Percentiles rank a stretch among this genome's conserved stretches.
These are phyloP conservation scores for Enteromius mattozi DNA, from an alignment of 2,797 vertebrate species.

Conservation along the genomic window DNA sequence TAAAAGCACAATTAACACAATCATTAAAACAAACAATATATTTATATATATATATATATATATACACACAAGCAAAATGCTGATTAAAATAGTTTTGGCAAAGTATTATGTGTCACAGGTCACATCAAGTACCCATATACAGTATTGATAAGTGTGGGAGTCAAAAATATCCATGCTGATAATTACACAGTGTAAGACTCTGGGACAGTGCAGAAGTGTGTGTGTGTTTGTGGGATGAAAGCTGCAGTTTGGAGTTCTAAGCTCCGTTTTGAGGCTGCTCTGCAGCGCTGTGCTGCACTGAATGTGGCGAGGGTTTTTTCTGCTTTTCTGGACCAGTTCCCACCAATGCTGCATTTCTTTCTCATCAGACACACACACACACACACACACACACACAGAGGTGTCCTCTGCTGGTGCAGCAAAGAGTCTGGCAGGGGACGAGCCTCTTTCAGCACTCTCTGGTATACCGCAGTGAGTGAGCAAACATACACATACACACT, in stretches of 20 bases:
- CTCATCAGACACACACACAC: conserved; percentile 38
- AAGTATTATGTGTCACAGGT: background rate
- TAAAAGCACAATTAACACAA: background rate
- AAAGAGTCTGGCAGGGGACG: conserved; percentile 63
- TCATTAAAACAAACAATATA: background rate
- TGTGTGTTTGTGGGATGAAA: background rate
- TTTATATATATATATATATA: too few species aligned
- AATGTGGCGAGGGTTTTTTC: conserved; percentile 55
- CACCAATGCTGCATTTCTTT: conserved; percentile 77
- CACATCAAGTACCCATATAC: background rate
- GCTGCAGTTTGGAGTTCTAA: conserved; percentile 37
- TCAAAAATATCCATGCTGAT: background rate
- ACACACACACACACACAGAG: conserved; percentile 52
- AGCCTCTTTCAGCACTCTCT: conserved; percentile 55
- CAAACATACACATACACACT: conserved; percentile 13
- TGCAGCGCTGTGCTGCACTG: conserved; percentile 49
- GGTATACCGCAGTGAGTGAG: conserved; percentile 51
- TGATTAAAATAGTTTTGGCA: too few species aligned
- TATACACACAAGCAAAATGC: background rate
- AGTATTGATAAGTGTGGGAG: background rate
- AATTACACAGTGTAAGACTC: background rate
- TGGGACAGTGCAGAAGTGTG: background rate
- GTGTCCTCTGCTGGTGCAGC: conserved; percentile 72
- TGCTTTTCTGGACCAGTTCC: conserved; percentile 77
- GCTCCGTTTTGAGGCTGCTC: conserved; percentile 18